Evolutionary conservation across 2,797 vertebrate species (phyloP).

Genomic region (Girardinus metallicus): DNA sequence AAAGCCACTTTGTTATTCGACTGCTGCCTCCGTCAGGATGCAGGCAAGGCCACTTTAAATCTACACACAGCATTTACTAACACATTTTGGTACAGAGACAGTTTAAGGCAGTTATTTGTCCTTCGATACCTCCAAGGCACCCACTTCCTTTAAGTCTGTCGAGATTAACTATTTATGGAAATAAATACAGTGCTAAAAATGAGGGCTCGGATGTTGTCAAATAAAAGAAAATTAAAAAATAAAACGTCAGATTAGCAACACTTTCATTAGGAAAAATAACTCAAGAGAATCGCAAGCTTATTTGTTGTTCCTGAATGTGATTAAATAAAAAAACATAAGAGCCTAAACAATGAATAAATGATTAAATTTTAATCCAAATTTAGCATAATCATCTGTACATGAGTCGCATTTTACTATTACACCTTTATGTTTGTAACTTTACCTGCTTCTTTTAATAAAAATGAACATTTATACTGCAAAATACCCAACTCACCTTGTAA

Average conservation of each 20-base stretch:
- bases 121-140: constrained; percentile 69
- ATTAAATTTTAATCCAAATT: neutral
- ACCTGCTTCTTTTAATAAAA: neutral
- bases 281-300: neutral
- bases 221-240: constrained; percentile 10
- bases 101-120: constrained; percentile 78
- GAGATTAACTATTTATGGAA: constrained; percentile 34
- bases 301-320: constrained; percentile 11
- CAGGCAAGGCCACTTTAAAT: constrained; percentile 58
- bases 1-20: constrained; percentile 33
- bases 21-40: constrained; percentile 30
- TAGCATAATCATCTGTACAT: neutral
- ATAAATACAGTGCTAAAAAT: constrained; percentile 47
- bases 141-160: constrained; percentile 42
- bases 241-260: constrained; percentile 10
- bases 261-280: constrained; percentile 12
- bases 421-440: neutral
- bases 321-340: neutral
- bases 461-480: neutral
- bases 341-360: neutral
- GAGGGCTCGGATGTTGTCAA: neutral
- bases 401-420: neutral
- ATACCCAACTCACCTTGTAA: neutral
- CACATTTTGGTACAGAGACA: constrained; percentile 54
- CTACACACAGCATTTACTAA: constrained; percentile 17